Base-by-base conservation (phyloP, 2,888 invertebrate species). In the Rhagophthalmus giganteus region DNA sequence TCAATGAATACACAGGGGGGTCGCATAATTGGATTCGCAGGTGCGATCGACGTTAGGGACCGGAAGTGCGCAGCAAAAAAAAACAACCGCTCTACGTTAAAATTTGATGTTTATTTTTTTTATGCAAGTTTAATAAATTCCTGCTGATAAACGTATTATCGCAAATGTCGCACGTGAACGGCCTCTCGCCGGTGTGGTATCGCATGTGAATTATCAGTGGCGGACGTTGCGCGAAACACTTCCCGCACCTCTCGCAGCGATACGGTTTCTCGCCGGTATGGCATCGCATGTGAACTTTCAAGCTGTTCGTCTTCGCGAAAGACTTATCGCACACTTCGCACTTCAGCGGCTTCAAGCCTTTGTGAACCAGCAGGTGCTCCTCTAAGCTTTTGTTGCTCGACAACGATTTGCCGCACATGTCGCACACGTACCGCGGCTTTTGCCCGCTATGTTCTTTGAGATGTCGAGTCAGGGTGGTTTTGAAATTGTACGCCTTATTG, bases 301-400 rank as follows among this genome's bases (percentile, higher is more conserved):
- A 59, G 41, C 67, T 68, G 40, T 65, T 64, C 34, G 64, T 64
- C 16, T 65, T 66, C 0, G 66, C 62, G 35, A 70, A 71, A 2
- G 66, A 60, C 52, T 71, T 70, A 8, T 68, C 69, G 41, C 71
- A 71, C 4, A 64, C 66, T 27, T 66, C 65, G 37, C 71, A 71
- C n/a, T 60, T 56, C n/a, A 65, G 39, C 0, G 69, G 65, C 35
- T 67, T 68, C 1, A 64, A 37, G 0, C 68, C 68, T 32, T 65
- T 54, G 37, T 79, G 79, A 3, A 74, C 72, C 40, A 73, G 72
- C 5, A 74, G 72, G 41, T 74, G 73, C 0, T 64, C 62, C 30
- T 62, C 41, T 2, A 71, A 55, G 14, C 67, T 66, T 1, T 60
- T 34, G 35, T 63, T 67, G n/a, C 64, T 64, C 25, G 62, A 61